phyloP scores from a whole-genome alignment of 2,113 vertebrate genomes.

The Perognathus longimembris region DNA sequence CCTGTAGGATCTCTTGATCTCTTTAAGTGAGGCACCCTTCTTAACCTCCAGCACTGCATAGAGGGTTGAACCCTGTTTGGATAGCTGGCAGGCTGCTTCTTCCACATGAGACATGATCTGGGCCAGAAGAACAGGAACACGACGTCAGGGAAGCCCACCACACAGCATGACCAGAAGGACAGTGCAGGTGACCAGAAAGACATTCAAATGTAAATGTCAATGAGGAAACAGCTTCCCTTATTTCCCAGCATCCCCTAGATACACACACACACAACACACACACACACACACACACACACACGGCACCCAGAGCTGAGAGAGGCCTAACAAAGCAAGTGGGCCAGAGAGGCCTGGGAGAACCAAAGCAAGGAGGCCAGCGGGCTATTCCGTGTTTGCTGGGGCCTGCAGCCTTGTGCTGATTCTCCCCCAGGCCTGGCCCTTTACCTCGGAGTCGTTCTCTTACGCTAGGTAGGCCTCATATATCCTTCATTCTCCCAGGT shows the following conservation, averaged over 20 bases:
- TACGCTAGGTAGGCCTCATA: neutral
- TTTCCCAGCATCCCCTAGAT: neutral
- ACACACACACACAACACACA: neutral
- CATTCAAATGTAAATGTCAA: neutral
- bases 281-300: neutral
- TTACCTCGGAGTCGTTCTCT: neutral
- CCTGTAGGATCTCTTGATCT: constrained; percentile 96
- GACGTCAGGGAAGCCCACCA: neutral
- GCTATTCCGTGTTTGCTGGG: neutral
- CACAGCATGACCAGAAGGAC: neutral
- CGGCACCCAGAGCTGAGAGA: neutral
- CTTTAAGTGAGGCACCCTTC: constrained; percentile 93
- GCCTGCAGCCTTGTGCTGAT: neutral
- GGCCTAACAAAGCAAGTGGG: neutral
- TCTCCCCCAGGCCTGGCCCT: rapidly evolving
- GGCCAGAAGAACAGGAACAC: constrained; percentile 9
- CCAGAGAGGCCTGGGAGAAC: neutral
- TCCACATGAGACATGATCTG: constrained; percentile 88
- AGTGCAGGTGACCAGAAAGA: neutral
- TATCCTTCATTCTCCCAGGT: neutral
- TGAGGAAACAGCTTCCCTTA: neutral
- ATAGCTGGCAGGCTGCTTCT: constrained; percentile 91
- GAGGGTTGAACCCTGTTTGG: constrained; percentile 90
- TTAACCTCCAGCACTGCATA: constrained; percentile 92
- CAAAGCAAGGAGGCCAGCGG: neutral